Base-by-base conservation (phyloP, 2,797 vertebrate species). In the Ambastaia sidthimunki region DNA sequence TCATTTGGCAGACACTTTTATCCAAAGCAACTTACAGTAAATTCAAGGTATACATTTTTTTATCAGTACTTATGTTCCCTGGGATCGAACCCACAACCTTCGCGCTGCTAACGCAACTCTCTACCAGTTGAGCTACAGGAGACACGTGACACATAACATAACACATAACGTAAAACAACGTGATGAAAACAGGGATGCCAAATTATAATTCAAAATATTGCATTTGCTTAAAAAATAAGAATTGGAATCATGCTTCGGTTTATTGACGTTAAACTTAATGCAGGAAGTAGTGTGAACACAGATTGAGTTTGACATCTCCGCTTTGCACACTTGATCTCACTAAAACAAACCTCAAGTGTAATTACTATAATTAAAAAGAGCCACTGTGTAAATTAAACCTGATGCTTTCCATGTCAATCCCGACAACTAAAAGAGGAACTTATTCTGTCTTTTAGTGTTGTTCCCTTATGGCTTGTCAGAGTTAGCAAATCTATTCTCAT, bases 401-500 rank as follows among this genome's bases (percentile, higher is more conserved):
- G 19, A 71, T 13, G 11, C 71, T 75, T 70, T 63, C 44, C 67
- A 60, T 68, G 66, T 80, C 50, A 80, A 65, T 52, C 28, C 48
- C 54, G 25, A 65, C 65, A 72, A 31, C 48, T 18, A 7, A 79
- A 78, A 66, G 15, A 31, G 41, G 71, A 71, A 7, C 23, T 47
- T 74, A 28, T 28, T 28, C 54, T 72, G 65, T 60, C 19, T 66
- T 74, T 68, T 37, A 60, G 25, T 74, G 50, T 69, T 37, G 7
- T 41, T 71, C 70, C 50, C 70, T 21, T 12, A 65, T 54, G 47
- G 23, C 62, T 71, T 73, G 65, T 78, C 72, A 72, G 44, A 74
- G 75, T 78, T 74, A 72, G 57, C 15, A 63, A 66, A 78, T 44
- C n/a, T 50, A 37, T 73, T 72, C 72, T 76, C 28, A 81, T 68